Evolutionary conservation across 2,797 vertebrate genomes (phyloP).

Genomic region (Falco naumanni): DNA sequence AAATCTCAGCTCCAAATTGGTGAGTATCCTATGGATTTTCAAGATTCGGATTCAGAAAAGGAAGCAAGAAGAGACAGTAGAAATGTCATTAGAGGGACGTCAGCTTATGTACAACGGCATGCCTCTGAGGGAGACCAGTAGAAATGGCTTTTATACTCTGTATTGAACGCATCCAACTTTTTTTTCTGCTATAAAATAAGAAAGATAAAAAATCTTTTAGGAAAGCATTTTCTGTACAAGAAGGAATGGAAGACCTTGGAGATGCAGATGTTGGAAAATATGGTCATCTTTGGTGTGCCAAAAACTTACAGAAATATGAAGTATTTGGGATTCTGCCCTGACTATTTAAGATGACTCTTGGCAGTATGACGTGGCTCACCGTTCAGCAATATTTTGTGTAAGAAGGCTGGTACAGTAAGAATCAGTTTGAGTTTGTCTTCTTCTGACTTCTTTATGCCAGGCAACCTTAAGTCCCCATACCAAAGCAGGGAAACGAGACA

Average conservation of each 20-base stretch:
- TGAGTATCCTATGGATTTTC: background rate
- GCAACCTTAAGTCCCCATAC: accelerated
- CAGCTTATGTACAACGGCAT: background rate
- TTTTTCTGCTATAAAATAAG: background rate
- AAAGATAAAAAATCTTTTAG: background rate
- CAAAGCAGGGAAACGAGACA: background rate
- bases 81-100: background rate
- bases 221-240: background rate
- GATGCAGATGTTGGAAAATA: background rate
- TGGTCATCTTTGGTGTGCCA: accelerated
- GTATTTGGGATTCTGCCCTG: background rate
- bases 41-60: background rate
- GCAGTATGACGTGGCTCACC: background rate
- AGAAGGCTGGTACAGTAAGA: background rate
- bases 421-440: background rate
- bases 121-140: background rate
- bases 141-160: background rate
- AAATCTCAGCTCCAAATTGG: background rate
- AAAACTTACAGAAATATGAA: background rate
- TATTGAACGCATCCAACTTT: background rate
- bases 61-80: background rate
- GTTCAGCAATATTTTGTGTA: background rate
- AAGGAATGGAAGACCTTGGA: background rate
- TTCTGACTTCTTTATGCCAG: background rate
- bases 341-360: background rate